Base-by-base conservation (phyloP, 2,113 vertebrate species). In the Morphnarchus princeps region DNA sequence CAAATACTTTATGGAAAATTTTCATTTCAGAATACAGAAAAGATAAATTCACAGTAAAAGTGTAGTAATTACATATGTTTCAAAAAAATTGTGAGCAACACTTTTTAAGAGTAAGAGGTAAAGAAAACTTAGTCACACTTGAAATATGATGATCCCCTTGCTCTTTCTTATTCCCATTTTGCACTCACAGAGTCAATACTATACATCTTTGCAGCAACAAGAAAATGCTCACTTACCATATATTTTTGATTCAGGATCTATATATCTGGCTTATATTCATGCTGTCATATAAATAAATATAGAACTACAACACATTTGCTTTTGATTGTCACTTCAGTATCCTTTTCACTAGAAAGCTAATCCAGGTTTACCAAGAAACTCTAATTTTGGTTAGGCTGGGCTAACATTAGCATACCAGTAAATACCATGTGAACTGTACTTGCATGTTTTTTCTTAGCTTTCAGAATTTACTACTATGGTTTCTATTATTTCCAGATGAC, bases 401-500 rank as follows among this genome's bases (percentile, higher is more conserved):
- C 94, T 97, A 97, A 96, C 97, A 97, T 98, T 97, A 98, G 91
- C 93, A 95, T 97, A 90, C 94, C 97, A 97, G 91, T 97, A 98
- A 98, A 97, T 94, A 97, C 84, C 31, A 69, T 2, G 59, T 95
- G 80, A 97, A 83, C 91, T 94, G 55, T 82, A 91, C 80, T 93
- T 94, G 76, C 36, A 63, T 80, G 49, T 29, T 82, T 90, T 97
- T 97, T 97, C 85, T 93, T 77, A 97, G 97, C 96, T 96, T 97
- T 97, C 24, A 96, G 77, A 97, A 97, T 98, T 97, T 97, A 94
- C 74, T 97, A 91, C 96, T 96, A 94, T 94, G 95, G 69, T 94
- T 97, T 98, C 95, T 98, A 99, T 99, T 98, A 98, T 98, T 98
- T 98, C 98, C 98, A 99, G 98, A 99, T 99, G 98, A 98, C 93